Conservation (phyloP, 2,113 vertebrate species). For the Catagonus wagneri region DNA sequence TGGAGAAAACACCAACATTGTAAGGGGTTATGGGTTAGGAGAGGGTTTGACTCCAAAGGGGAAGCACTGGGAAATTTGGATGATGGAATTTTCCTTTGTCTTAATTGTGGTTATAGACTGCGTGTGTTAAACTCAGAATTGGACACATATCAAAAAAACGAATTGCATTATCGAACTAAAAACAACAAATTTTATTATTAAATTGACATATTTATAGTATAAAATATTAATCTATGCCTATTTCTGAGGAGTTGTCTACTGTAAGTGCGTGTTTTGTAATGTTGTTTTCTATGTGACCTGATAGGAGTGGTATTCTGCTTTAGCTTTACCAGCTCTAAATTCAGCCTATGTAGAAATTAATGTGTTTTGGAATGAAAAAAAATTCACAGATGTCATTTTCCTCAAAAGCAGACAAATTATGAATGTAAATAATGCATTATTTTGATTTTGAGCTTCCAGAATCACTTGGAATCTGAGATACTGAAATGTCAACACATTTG, state of each 20-base stretch:
- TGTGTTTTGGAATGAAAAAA: constrained; percentile 66
- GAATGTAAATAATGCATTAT: constrained; percentile 74
- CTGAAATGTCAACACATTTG: constrained; percentile 74
- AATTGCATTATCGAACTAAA: background rate
- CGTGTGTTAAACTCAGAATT: background rate
- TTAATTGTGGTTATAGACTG: background rate
- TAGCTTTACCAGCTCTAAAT: constrained; percentile 57
- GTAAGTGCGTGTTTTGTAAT: background rate
- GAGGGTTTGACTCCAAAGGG: background rate
- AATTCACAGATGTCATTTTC: constrained; percentile 76
- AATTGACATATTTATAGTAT: background rate
- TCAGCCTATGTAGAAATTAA: constrained; percentile 63
- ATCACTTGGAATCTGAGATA: constrained; percentile 65
- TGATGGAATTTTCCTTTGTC: background rate
- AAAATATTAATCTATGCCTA: background rate
- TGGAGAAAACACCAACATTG: background rate
- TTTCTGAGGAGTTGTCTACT: background rate
- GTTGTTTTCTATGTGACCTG: background rate
- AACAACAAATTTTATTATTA: background rate
- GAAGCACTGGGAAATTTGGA: accelerated
- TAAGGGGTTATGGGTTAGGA: accelerated
- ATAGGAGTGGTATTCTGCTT: background rate
- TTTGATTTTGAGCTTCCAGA: constrained; percentile 68
- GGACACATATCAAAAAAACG: accelerated
- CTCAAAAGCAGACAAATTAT: constrained; percentile 77